phyloP scores from a whole-genome alignment of 2,797 vertebrate species.

The Momotus momota region DNA sequence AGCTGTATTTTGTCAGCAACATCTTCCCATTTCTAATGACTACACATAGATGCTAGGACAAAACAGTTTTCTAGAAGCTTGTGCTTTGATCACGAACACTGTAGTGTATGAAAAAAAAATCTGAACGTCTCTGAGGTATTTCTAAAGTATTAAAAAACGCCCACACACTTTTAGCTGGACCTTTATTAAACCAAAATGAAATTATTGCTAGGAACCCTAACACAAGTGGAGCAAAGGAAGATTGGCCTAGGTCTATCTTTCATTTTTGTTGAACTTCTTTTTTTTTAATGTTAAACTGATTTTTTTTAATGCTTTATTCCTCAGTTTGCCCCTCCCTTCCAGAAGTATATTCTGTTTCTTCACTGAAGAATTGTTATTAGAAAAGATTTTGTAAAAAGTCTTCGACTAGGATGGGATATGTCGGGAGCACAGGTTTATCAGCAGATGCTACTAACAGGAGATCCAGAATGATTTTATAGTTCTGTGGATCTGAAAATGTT shows the following conservation, averaged over 20 bases:
- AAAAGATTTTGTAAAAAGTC: background rate
- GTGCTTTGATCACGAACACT: background rate
- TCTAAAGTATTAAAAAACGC: background rate
- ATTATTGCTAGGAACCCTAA: background rate
- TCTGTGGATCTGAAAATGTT: background rate
- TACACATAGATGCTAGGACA: background rate
- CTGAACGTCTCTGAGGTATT: background rate
- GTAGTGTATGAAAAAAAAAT: background rate
- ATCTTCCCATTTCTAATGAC: background rate
- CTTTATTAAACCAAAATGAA: background rate
- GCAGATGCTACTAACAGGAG: background rate
- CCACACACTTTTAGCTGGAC: background rate
- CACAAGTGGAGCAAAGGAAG: background rate
- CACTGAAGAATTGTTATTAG: background rate
- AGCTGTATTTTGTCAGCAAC: background rate
- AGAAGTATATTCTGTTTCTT: background rate
- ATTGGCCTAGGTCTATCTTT: background rate
- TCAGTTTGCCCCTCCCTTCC: background rate
- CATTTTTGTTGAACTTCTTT: background rate
- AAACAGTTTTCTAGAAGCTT: background rate
- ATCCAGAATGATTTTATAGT: background rate
- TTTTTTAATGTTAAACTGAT: background rate
- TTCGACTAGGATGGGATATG: background rate
- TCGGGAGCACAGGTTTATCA: background rate
- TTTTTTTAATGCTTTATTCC: background rate